Conservation (phyloP, 2,797 vertebrate species). For the Gadopsis marmoratus region DNA sequence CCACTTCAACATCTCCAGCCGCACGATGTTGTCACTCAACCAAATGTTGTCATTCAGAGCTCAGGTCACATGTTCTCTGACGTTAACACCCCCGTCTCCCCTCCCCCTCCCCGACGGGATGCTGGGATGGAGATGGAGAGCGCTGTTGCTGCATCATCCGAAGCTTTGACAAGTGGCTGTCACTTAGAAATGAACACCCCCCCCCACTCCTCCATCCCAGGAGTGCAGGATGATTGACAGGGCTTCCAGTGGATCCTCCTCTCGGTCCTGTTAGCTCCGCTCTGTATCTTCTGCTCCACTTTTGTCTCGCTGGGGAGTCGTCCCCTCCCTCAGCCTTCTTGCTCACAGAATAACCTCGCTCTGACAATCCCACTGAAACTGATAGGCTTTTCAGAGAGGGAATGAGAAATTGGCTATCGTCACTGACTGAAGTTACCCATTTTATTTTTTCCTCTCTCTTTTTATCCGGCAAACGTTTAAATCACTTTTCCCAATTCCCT, state of each 20-base stretch:
- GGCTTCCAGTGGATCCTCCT: slow-evolving; percentile 8
- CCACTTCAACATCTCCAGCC: slow-evolving; percentile 28
- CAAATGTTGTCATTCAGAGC: slow-evolving; percentile 22
- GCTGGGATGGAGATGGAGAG: slow-evolving; percentile 44
- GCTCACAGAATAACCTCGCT: slow-evolving; percentile 29
- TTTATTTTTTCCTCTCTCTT: slow-evolving; percentile 45
- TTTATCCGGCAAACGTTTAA: slow-evolving; percentile 57
- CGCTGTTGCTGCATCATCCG: slow-evolving; percentile 56
- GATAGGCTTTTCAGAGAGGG: slow-evolving; percentile 46
- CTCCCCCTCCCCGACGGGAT: slow-evolving; percentile 16
- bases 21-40: slow-evolving; percentile 3
- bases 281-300: slow-evolving; percentile 6
- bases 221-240: slow-evolving; percentile 58
- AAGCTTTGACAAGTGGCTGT: slow-evolving; percentile 72
- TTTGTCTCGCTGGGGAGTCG: neutral
- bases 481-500: slow-evolving; percentile 63
- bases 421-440: slow-evolving; percentile 51
- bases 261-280: neutral
- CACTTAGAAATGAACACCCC: slow-evolving; percentile 39
- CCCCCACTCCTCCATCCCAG: slow-evolving; percentile 35
- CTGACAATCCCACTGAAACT: slow-evolving; percentile 60
- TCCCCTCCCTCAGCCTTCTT: neutral
- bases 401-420: slow-evolving; percentile 41
- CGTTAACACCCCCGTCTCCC: neutral
- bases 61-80: slow-evolving; percentile 44